A percentile compares a stretch with the other conserved stretches of the same genome.
Conservation (phyloP, 2,113 vertebrate genomes). For the Nettapus auritus region DNA sequence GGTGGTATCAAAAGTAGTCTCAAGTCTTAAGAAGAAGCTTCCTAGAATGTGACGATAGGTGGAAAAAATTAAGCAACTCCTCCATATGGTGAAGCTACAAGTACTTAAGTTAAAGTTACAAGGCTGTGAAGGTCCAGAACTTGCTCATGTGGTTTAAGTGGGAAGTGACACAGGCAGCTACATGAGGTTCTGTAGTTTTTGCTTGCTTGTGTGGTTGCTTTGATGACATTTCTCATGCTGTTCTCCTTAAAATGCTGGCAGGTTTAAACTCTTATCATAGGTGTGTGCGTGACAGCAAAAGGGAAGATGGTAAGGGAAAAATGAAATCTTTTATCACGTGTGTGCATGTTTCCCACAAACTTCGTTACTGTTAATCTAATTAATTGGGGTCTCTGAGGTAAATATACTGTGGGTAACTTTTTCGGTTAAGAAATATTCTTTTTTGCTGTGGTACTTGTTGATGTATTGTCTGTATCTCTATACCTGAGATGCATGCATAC, state of each 20-base stretch:
- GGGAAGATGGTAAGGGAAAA: background rate
- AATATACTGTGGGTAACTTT: too few relatives aligned
- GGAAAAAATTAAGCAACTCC: background rate
- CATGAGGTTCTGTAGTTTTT: background rate
- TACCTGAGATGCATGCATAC: background rate
- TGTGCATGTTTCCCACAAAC: background rate
- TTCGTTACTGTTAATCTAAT: background rate
- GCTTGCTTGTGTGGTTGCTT: background rate
- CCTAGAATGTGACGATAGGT: background rate
- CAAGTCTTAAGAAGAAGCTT: background rate
- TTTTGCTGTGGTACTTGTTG: background rate
- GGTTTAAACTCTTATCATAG: background rate
- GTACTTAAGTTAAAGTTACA: background rate
- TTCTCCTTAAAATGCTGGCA: background rate
- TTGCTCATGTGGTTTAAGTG: background rate
- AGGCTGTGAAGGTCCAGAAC: background rate
- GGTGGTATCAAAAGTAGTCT: background rate
- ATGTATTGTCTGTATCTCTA: background rate
- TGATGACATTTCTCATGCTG: background rate
- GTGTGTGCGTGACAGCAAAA: background rate
- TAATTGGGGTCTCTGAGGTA: background rate
- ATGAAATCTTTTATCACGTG: background rate
- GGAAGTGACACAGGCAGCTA: background rate
- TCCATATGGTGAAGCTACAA: background rate
- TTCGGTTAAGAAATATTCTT: background rate